Evolutionary conservation across 2,888 invertebrate species (phyloP).

Genomic region (Luffia ferchaultella): DNA sequence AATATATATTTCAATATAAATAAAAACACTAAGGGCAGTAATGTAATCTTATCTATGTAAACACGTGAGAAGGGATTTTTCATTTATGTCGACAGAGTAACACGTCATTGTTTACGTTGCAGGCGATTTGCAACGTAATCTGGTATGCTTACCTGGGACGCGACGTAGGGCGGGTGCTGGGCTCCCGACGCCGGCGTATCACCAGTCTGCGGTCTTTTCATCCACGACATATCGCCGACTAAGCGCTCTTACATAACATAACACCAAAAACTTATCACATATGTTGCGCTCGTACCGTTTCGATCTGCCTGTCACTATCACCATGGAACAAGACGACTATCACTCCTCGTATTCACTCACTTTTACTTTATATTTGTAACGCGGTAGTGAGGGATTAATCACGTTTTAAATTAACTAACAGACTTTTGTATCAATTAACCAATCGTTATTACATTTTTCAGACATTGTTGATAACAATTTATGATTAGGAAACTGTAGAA

Average conservation of each 20-base stretch:
- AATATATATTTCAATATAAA: too few relatives aligned
- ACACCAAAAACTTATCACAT: slow-evolving; percentile 32
- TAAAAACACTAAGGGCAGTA: too few relatives aligned
- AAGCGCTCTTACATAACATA: slow-evolving; percentile 57
- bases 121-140: slow-evolving; percentile 30
- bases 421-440: not conserved
- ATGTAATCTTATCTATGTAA: too few relatives aligned
- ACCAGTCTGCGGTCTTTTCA: slow-evolving; percentile 40
- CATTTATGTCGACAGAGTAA: too few relatives aligned
- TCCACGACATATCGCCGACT: slow-evolving; percentile 54
- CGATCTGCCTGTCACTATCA: slow-evolving; percentile 49
- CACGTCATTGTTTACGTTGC: slow-evolving; percentile 57
- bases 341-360: too few relatives aligned
- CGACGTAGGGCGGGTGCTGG: slow-evolving; percentile 36
- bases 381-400: too few relatives aligned
- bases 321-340: slow-evolving; percentile 18
- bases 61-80: too few relatives aligned
- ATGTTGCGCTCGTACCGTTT: slow-evolving; percentile 37
- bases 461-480: too few relatives aligned
- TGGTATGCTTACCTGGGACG: slow-evolving; percentile 41
- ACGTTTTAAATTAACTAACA: not conserved
- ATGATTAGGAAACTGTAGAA: too few relatives aligned
- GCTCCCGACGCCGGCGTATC: slow-evolving; percentile 27
- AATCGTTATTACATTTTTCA: not conserved
- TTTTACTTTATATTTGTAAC: too few relatives aligned